Evolutionary conservation across 2,113 vertebrate genomes (phyloP).

Genomic region (Megaptera novaeangliae): DNA sequence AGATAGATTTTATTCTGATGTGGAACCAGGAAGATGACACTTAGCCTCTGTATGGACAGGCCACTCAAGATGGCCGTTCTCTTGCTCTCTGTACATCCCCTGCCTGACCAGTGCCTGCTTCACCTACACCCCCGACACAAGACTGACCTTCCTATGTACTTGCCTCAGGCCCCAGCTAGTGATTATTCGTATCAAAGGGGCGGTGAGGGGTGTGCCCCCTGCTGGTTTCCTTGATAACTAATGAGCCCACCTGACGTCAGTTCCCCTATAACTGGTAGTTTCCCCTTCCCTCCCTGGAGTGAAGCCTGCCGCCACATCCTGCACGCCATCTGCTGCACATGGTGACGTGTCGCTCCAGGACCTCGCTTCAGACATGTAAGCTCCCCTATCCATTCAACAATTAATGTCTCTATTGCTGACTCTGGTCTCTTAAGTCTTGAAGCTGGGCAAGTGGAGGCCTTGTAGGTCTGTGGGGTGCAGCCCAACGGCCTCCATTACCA

Average conservation of each 20-base stretch:
- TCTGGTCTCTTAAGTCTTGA: neutral
- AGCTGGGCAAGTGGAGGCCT: neutral
- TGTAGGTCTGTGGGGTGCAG: neutral
- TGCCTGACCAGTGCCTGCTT: neutral
- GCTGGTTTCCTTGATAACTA: neutral
- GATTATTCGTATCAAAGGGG: neutral
- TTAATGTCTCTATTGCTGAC: neutral
- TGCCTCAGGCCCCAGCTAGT: neutral
- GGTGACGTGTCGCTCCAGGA: neutral
- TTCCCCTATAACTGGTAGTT: neutral
- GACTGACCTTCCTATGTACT: neutral
- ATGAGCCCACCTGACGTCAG: neutral
- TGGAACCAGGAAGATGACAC: neutral
- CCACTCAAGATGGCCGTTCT: neutral
- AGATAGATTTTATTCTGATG: neutral
- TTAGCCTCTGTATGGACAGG: neutral
- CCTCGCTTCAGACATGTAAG: neutral
- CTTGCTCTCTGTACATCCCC: neutral
- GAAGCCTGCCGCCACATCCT: neutral
- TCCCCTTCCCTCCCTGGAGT: neutral
- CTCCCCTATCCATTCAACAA: neutral
- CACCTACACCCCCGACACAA: neutral
- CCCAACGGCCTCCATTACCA: neutral
- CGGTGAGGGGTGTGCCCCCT: neutral
- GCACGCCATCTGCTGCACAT: neutral